phyloP scores from a whole-genome alignment of 2,113 vertebrate genomes.

The Uria lomvia region DNA sequence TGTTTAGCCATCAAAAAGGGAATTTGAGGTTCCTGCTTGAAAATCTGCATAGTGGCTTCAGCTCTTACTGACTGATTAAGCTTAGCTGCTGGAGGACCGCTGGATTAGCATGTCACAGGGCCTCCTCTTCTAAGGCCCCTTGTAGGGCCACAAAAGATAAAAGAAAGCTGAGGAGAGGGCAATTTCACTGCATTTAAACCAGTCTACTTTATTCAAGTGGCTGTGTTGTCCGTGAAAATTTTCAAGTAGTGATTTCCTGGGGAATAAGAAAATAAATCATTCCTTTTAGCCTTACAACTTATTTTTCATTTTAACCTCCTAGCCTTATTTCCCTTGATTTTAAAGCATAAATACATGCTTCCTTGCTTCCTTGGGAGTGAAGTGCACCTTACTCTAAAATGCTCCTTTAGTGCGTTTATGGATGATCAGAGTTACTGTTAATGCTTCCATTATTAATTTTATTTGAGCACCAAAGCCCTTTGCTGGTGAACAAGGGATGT shows the following conservation, averaged over 20 bases:
- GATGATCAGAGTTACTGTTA: neutral
- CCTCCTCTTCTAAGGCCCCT: constrained; percentile 28
- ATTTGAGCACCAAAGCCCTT: neutral
- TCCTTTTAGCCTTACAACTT: neutral
- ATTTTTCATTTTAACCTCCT: neutral
- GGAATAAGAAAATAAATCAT: neutral
- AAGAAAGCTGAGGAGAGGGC: constrained; percentile 26
- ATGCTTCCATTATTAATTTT: neutral
- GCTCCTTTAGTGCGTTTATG: neutral
- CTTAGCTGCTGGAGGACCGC: neutral
- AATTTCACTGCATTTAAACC: constrained; percentile 28
- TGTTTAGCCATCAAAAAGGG: neutral
- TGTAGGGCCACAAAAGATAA: constrained; percentile 43
- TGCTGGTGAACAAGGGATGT: neutral
- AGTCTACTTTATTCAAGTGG: constrained; percentile 19
- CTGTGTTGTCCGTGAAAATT: neutral
- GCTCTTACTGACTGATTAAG: neutral
- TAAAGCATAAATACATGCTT: neutral
- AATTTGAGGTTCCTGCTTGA: neutral
- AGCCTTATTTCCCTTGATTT: neutral
- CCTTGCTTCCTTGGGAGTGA: neutral
- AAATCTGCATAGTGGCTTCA: neutral
- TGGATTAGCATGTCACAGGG: constrained; percentile 27
- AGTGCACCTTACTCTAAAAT: neutral
- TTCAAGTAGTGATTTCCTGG: constrained; percentile 10